Percentiles rank a stretch among this genome's conserved stretches.
These are phyloP conservation scores for Colinus virginianus DNA, from an alignment of 2,113 vertebrate species.

Conservation along the genomic window DNA sequence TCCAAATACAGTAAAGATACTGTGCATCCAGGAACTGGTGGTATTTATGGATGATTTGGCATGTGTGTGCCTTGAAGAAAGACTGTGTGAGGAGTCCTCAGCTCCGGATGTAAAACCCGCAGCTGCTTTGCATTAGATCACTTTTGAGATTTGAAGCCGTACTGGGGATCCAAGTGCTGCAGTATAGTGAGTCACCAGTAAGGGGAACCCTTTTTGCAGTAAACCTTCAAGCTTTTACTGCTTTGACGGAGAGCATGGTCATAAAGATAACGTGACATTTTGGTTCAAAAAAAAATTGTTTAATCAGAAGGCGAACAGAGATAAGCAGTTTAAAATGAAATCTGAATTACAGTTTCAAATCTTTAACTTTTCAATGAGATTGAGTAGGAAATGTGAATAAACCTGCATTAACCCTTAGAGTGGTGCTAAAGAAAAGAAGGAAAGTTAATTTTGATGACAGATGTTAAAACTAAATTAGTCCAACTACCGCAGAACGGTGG, in stretches of 20 bases:
- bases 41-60: slow-evolving; percentile 23
- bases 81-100: neutral
- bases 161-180: neutral
- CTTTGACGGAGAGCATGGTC: slow-evolving; percentile 53
- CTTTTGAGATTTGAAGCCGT: neutral
- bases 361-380: slow-evolving; percentile 53
- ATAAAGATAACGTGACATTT: slow-evolving; percentile 75
- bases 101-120: neutral
- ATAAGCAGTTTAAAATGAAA: slow-evolving; percentile 78
- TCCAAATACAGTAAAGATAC: neutral
- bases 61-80: neutral
- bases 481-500: neutral
- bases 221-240: slow-evolving; percentile 62
- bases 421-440: neutral
- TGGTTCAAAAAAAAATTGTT: slow-evolving; percentile 74
- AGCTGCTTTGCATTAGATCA: slow-evolving; percentile 42
- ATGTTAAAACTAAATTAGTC: slow-evolving; percentile 2
- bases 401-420: slow-evolving; percentile 55
- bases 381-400: slow-evolving; percentile 49
- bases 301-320: slow-evolving; percentile 74
- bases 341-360: slow-evolving; percentile 68
- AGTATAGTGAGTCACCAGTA: slow-evolving; percentile 66
- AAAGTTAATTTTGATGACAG: neutral
- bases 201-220: slow-evolving; percentile 78
- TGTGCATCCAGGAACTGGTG: slow-evolving; percentile 2